Evolutionary conservation across 2,888 invertebrate species (phyloP), one percentile per base, ranked within the genome.

Genomic region (Dione juno): DNA sequence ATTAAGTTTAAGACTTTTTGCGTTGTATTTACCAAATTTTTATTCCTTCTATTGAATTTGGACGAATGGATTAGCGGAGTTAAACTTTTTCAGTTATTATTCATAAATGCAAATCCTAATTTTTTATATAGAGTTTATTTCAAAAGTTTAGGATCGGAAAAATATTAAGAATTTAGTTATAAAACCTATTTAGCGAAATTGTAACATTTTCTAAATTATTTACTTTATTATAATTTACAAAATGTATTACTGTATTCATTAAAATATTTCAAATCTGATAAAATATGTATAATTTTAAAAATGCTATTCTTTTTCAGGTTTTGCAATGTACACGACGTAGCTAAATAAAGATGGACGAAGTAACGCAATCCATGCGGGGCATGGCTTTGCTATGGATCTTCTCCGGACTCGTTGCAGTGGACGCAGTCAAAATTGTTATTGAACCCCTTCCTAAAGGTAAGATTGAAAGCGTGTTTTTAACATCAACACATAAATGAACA

Each of bases 371-470:
- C 65, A 74, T 77, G 64, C 79, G 81, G 78, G 81, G 81, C 79
- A 86, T 90, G 88, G 80, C 84, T 71, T 78, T 89, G 69, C 79
- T 91, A 64, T 92, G 89, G 90, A 80, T 91, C 71, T 80, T 90
- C 70, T 78, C 84, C 35, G 86, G 85, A 57, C 78, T 92, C 67
- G 80, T 85, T 57, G 86, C 87, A 8, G 88, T 89, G 53, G 82
- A 84, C 50, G 91, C 92, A 70, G 86, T 93, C 74, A 92, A 92
- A 82, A 85, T 93, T 57, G 91, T 93, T 65, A 93, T 93, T 82
- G 93, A 93, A 82, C 93, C 93, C 11, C 82, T 93, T 19, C 93
- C 93, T 21, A 93, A 92, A 93, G 93, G 93, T 93, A 86, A 84
- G 88, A 82, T 48, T 16, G 35, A 5, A 35, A 40, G 59, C 53